Conservation (phyloP, 2,113 vertebrate genomes). For the Halcyon malimbica region DNA sequence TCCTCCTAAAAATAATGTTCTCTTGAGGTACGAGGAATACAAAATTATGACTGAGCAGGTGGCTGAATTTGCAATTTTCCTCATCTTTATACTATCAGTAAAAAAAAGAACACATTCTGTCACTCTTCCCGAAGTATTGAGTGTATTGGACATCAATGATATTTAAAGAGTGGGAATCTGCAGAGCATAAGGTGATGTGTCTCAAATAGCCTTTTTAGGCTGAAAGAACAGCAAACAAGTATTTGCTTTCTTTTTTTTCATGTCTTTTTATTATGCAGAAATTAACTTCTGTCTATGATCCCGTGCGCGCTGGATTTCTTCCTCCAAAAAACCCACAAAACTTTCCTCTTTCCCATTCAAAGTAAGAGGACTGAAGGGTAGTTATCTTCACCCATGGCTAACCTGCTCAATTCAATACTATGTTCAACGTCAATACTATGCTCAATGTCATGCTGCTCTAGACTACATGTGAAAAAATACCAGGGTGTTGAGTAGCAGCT, state of each 20-base stretch:
- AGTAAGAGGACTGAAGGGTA: not conserved
- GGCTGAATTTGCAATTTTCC: not conserved
- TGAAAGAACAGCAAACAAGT: not conserved
- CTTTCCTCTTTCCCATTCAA: rapidly evolving
- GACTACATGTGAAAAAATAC: not conserved
- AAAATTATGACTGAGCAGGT: not conserved
- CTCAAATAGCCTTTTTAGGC: not conserved
- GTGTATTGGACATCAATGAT: not conserved
- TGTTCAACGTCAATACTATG: not conserved
- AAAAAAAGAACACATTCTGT: not conserved
- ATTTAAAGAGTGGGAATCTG: not conserved
- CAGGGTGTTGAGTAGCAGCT: not conserved
- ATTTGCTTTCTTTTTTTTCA: not conserved
- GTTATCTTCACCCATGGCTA: not conserved
- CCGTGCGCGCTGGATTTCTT: not conserved
- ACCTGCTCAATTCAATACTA: not conserved
- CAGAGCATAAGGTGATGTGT: not conserved
- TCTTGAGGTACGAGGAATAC: not conserved
- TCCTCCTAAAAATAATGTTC: not conserved
- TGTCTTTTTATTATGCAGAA: not conserved
- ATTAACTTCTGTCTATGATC: not conserved
- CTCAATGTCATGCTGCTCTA: not conserved
- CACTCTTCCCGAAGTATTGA: not conserved
- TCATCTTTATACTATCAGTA: not conserved
- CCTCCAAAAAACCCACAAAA: not conserved